Percentiles rank a stretch among this genome's conserved stretches.
These are phyloP conservation scores for Loris lydekkerianus DNA, from an alignment of 2,797 vertebrate species.

Conservation along the genomic window DNA sequence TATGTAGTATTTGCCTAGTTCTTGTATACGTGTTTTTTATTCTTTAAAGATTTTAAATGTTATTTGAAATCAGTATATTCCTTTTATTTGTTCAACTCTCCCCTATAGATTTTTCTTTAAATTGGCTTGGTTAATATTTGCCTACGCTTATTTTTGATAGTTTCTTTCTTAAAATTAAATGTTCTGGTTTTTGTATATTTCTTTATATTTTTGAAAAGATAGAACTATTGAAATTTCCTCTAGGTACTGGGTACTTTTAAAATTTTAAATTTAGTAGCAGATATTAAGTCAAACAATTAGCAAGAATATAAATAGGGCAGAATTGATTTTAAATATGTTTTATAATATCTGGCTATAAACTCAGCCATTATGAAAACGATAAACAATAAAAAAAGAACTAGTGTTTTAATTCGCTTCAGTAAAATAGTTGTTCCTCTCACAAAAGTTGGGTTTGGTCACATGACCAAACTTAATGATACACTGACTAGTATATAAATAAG, in stretches of 20 bases:
- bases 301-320: conserved; percentile 70
- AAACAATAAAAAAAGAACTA: conserved; percentile 76
- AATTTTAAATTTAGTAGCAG: conserved; percentile 69
- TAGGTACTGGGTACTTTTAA: conserved; percentile 51
- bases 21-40: conserved; percentile 46
- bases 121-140: conserved; percentile 64
- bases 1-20: conserved; percentile 56
- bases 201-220: conserved; percentile 65
- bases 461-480: conserved; percentile 84
- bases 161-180: conserved; percentile 44
- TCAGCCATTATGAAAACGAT: conserved; percentile 78
- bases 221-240: conserved; percentile 54
- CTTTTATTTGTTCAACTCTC: neutral
- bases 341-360: conserved; percentile 71
- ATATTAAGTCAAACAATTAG: conserved; percentile 54
- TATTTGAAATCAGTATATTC: conserved; percentile 27
- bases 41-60: conserved; percentile 60
- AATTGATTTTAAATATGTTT: conserved; percentile 71
- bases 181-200: neutral
- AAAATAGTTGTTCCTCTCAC: conserved; percentile 80
- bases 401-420: conserved; percentile 82
- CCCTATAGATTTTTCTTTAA: conserved; percentile 40
- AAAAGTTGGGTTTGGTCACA: conserved; percentile 86
- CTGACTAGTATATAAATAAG: conserved; percentile 80
- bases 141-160: conserved; percentile 39